A percentile compares a stretch with the other conserved stretches of the same genome.
phyloP scores from a whole-genome alignment of 2,113 vertebrate species.

The Bubo scandiacus region DNA sequence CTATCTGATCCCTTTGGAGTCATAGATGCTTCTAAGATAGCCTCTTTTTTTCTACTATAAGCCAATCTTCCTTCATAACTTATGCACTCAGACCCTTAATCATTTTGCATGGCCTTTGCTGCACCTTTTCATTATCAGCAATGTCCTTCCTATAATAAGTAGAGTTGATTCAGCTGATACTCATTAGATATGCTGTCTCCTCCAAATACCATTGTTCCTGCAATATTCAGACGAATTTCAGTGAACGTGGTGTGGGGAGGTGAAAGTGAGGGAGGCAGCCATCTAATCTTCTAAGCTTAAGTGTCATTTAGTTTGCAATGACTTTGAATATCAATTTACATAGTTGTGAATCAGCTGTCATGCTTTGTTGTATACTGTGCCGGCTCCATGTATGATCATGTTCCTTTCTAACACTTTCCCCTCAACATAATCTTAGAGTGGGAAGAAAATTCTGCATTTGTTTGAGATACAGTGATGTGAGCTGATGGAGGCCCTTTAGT shows the following conservation, averaged over 20 bases:
- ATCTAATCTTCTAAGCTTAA: constrained; percentile 5
- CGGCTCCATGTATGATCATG: not conserved
- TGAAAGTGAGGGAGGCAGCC: not conserved
- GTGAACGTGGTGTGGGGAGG: not conserved
- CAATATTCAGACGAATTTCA: constrained; percentile 23
- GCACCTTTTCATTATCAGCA: constrained; percentile 40
- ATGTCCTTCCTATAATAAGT: constrained; percentile 54
- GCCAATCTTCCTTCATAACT: constrained; percentile 43
- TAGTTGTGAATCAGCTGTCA: not conserved
- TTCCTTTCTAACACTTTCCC: not conserved
- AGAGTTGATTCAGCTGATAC: constrained; percentile 58
- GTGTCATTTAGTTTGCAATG: not conserved
- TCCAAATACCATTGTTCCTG: constrained; percentile 40
- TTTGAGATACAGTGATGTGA: not conserved
- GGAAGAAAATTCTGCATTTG: not conserved
- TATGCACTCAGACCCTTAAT: constrained; percentile 53
- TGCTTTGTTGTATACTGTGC: not conserved
- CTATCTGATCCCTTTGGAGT: not conserved
- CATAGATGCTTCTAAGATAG: not conserved
- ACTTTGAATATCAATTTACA: not conserved
- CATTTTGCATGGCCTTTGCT: constrained; percentile 44
- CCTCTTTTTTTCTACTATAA: constrained; percentile 3
- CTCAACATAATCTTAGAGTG: not conserved
- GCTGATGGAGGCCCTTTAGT: not conserved
- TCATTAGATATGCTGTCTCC: constrained; percentile 60